phyloP scores from a whole-genome alignment of 2,888 invertebrate species.

The Phragmatobia fuliginosa region DNA sequence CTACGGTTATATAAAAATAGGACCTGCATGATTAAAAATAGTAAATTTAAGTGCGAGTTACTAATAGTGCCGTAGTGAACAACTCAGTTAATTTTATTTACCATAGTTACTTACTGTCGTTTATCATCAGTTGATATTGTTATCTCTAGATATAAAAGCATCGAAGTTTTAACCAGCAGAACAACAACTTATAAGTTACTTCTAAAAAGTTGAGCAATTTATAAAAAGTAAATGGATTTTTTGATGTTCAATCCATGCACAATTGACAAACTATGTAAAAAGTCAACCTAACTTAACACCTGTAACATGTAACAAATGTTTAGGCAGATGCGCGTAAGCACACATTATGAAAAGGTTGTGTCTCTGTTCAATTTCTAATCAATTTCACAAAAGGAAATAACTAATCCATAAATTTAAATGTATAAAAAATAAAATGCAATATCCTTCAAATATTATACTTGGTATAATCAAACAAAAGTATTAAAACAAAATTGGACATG shows the following conservation, averaged over 20 bases:
- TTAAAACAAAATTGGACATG: slow-evolving; percentile 7
- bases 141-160: too few species aligned
- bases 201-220: neutral
- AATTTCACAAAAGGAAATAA: neutral
- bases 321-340: too few species aligned
- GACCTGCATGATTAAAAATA: neutral
- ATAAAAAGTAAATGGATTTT: neutral
- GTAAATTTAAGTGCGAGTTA: neutral
- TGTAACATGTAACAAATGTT: too few species aligned
- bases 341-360: neutral
- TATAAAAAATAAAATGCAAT: neutral
- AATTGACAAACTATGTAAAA: neutral
- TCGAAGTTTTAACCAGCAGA: too few species aligned
- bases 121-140: too few species aligned
- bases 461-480: slow-evolving; percentile 6
- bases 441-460: slow-evolving; percentile 1
- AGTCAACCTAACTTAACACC: too few species aligned
- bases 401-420: neutral
- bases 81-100: too few species aligned
- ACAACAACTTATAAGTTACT: too few species aligned
- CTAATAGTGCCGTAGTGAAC: too few species aligned
- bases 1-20: neutral
- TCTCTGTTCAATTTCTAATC: neutral
- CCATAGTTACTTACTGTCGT: too few species aligned
- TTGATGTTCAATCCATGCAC: neutral